Percentiles rank a stretch among this genome's conserved stretches.
Evolutionary conservation across 2,797 vertebrate species (phyloP).

Genomic region (Chromis chromis): DNA sequence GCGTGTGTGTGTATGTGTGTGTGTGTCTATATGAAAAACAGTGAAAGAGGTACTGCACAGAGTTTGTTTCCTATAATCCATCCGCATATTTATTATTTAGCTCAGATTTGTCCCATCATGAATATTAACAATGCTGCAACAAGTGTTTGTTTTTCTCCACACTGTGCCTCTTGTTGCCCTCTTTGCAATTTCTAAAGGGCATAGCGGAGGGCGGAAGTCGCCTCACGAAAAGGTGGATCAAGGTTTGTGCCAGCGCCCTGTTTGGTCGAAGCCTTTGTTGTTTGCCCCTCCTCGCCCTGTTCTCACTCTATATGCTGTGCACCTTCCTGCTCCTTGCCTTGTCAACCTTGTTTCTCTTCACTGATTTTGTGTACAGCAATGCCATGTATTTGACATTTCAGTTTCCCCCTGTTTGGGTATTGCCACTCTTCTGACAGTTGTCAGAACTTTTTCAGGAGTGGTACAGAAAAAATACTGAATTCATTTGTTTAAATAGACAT

Average conservation of each 20-base stretch:
- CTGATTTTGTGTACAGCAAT: constrained; percentile 65
- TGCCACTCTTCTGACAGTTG: constrained; percentile 47
- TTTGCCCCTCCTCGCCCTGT: constrained; percentile 17
- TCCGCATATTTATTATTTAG: constrained; percentile 37
- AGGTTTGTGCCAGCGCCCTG: constrained; percentile 89
- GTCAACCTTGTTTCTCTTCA: constrained; percentile 72
- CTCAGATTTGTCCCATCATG: constrained; percentile 21
- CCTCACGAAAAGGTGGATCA: constrained; percentile 95
- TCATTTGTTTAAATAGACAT: constrained; percentile 12
- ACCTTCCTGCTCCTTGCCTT: constrained; percentile 58
- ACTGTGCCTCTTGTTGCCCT: constrained; percentile 54
- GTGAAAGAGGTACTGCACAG: neutral
- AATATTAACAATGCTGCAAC: constrained; percentile 37
- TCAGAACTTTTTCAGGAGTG: constrained; percentile 41
- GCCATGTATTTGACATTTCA: constrained; percentile 64
- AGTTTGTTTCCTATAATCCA: constrained; percentile 29
- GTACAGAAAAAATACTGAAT: neutral
- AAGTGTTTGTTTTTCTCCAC: constrained; percentile 49
- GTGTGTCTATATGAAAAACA: neutral
- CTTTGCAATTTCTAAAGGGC: constrained; percentile 85
- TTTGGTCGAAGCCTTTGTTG: constrained; percentile 59
- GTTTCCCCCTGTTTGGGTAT: constrained; percentile 41
- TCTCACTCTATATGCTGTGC: constrained; percentile 55
- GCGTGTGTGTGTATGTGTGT: constrained; percentile 20
- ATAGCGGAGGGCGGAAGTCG: constrained; percentile 87